phyloP scores from a whole-genome alignment of 2,113 vertebrate genomes.

The Ciconia stormi region DNA sequence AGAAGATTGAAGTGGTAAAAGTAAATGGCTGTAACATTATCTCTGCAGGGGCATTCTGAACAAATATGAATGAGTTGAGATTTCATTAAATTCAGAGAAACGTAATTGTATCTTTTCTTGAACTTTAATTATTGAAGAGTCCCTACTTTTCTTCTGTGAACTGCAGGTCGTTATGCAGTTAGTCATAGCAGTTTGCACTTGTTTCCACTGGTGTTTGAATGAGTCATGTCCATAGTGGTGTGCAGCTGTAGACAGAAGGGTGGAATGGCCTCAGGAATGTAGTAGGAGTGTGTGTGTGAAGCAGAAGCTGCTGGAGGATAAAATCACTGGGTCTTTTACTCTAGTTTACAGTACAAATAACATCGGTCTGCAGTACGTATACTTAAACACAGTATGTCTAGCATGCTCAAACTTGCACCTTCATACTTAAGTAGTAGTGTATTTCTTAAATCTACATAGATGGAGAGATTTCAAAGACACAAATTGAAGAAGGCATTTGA shows the following conservation, averaged over 20 bases:
- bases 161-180: neutral
- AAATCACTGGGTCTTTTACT: constrained; percentile 24
- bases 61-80: neutral
- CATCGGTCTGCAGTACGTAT: neutral
- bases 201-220: constrained; percentile 41
- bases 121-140: neutral
- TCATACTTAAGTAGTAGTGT: neutral
- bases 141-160: neutral
- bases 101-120: neutral
- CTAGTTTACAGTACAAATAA: constrained; percentile 34
- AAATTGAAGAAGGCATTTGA: neutral
- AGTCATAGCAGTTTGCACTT: constrained; percentile 38
- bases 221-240: constrained; percentile 17
- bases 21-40: neutral
- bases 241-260: constrained; percentile 31
- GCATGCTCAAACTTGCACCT: constrained; percentile 16
- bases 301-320: constrained; percentile 30
- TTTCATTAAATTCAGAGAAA: neutral
- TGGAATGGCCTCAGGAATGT: constrained; percentile 33
- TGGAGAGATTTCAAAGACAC: neutral
- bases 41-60: neutral
- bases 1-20: neutral
- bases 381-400: neutral
- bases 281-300: neutral
- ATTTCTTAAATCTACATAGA: neutral